Evolutionary conservation across 2,113 vertebrate species (phyloP).

Genomic region (Gasterosteus aculeatus): DNA sequence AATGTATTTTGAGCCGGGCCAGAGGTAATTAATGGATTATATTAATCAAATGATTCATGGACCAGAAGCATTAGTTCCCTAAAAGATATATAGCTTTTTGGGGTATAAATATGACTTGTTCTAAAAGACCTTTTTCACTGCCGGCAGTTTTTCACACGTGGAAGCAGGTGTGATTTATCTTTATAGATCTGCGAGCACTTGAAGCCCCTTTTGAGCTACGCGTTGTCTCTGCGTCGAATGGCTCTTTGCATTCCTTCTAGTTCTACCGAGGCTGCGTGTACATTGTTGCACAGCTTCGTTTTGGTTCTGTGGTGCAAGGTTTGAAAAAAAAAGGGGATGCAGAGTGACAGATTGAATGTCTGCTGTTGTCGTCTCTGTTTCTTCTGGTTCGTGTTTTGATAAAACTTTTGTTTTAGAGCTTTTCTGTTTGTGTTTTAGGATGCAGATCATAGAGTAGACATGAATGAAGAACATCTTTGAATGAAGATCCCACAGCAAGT

Average conservation of each 20-base stretch:
- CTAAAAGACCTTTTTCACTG: neutral
- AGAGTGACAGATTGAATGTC: neutral
- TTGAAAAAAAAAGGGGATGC: neutral
- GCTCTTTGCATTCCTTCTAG: neutral
- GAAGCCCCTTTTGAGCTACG: too few relatives aligned
- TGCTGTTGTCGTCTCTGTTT: neutral
- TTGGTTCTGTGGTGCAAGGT: neutral
- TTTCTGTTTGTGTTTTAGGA: neutral
- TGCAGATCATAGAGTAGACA: neutral
- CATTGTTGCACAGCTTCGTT: neutral
- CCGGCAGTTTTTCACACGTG: neutral
- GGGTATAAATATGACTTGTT: constrained; percentile 32
- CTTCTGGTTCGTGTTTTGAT: neutral
- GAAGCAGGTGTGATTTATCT: neutral
- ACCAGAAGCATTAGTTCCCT: constrained; percentile 1
- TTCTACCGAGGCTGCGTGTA: neutral
- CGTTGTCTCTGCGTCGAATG: neutral
- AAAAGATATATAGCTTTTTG: neutral
- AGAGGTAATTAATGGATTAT: constrained; percentile 19
- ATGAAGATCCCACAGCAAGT: neutral
- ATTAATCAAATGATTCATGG: constrained; percentile 44
- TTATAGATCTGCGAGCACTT: too few relatives aligned
- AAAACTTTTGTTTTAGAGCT: neutral
- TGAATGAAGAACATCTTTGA: too few relatives aligned
- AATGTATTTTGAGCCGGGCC: constrained; percentile 31